Base-by-base conservation (phyloP, 2,113 vertebrate genomes). In the Pteruthius melanotis region DNA sequence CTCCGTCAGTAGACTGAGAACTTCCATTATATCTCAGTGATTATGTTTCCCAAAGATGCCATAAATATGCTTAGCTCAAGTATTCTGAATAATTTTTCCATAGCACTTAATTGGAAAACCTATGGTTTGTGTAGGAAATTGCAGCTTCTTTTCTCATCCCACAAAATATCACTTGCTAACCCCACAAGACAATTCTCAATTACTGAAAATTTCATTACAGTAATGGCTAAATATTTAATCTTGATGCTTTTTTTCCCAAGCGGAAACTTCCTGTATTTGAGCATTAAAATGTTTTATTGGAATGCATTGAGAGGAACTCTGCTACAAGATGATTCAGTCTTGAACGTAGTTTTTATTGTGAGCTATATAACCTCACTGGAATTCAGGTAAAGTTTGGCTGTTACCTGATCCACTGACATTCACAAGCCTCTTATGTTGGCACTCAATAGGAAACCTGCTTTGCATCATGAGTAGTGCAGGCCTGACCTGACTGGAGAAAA, bases 211-310 rank as follows among this genome's bases (percentile, higher is more conserved):
- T 65, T 91, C 3, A 15, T 4, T 45, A 11, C 40, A 24, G 2
- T 37, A 70, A n/a, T 21, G 30, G 26, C 63, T 83, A 77, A 28
- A 21, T 75, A 81, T 84, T 93, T 91, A 9, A 50, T 70, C 13
- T 20, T 45, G 14, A 52, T 35, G 9, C 3, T 80, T 83, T 86
- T 49, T 49, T 84, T 71, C 53, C 49, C 14, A 1, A 54, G 49
- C 24, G 6, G n/a, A 87, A 63, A 31, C 8, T 76, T 56, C 26
- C 44, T 47, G 6, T 71, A 49, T 72, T 68, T 75, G 3, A 2
- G 0, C 17, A 56, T 61, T 68, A 56, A 68, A 94, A 49, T 0
- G 0, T 68, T 78, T 78, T 14, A 47, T 84, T 83, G 72, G 6
- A 82, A 64, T 18, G 7, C 23, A 39, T 50, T 33, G 57, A 71